Conservation (phyloP, 1,140 invertebrate genomes). For the Zophobas morio region DNA sequence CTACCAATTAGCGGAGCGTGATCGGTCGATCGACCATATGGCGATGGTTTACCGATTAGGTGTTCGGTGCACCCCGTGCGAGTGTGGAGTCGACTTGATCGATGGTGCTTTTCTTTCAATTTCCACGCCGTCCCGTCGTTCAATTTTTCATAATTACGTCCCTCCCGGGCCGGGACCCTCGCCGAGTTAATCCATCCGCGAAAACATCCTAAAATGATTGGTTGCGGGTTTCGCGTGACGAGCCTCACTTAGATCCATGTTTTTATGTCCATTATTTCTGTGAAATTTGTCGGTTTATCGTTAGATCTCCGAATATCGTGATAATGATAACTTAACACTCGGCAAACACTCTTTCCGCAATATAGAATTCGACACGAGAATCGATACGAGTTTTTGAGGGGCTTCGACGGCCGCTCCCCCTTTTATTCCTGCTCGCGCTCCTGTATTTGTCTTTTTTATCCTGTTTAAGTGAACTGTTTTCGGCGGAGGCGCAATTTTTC, state of each 20-base stretch:
- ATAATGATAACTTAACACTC: constrained; percentile 42
- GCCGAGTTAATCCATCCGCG: constrained; percentile 23
- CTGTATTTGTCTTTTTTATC: constrained; percentile 4
- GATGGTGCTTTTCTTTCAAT: neutral
- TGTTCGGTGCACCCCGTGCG: no score
- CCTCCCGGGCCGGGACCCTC: neutral
- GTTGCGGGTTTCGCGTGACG: constrained; percentile 24
- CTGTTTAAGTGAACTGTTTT: neutral
- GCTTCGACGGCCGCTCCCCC: neutral
- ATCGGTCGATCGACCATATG: constrained; percentile 38
- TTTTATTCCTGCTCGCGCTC: neutral
- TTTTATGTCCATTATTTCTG: constrained; percentile 42
- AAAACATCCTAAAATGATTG: constrained; percentile 30
- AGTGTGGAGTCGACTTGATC: no score
- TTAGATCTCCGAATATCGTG: constrained; percentile 38
- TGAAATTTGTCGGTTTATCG: constrained; percentile 41
- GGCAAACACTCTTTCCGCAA: constrained; percentile 38
- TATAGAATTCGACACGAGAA: constrained; percentile 2
- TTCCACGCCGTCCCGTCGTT: neutral
- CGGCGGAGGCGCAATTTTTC: neutral
- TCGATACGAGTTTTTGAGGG: constrained; percentile 9
- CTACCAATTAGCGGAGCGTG: constrained; percentile 33
- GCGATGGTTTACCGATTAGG: neutral
- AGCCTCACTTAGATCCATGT: constrained; percentile 27
- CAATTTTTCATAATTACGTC: constrained; percentile 23